A percentile compares a stretch with the other conserved stretches of the same genome.
Conservation (phyloP, 2,888 invertebrate genomes). For the Machimus atricapillus region DNA sequence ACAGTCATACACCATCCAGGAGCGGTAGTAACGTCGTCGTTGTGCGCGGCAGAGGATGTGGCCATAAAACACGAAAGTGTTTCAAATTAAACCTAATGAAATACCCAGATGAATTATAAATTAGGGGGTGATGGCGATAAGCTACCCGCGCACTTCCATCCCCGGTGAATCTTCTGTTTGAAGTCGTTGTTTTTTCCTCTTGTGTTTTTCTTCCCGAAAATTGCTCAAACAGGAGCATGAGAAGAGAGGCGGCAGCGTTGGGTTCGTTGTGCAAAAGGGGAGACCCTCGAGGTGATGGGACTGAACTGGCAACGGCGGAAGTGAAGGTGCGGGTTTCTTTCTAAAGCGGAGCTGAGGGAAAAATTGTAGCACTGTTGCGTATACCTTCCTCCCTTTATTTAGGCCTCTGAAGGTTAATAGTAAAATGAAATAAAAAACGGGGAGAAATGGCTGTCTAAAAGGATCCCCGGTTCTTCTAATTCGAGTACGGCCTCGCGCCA, state of each 20-base stretch:
- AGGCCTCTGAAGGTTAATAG: constrained; percentile 4
- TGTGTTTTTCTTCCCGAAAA: background rate
- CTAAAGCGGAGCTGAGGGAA: constrained; percentile 8
- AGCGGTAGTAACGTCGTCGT: background rate
- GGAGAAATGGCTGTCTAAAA: constrained; percentile 21
- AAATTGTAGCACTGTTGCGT: constrained; percentile 35
- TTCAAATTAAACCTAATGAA: constrained; percentile 53
- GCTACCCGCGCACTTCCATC: background rate
- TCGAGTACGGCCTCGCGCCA: constrained; percentile 6
- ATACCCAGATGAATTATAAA: constrained; percentile 54
- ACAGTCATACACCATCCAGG: background rate
- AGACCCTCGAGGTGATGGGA: background rate
- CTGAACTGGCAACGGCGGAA: background rate
- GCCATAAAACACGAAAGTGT: constrained; percentile 51
- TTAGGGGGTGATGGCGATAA: constrained; percentile 46
- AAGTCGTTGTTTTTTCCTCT: background rate
- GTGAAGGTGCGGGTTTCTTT: background rate
- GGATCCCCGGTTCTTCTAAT: constrained; percentile 28
- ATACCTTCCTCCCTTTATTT: background rate
- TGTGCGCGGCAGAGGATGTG: background rate
- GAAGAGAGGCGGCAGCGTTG: background rate
- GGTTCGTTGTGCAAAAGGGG: background rate
- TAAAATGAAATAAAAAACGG: constrained; percentile 13
- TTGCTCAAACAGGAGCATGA: background rate
- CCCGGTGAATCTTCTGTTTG: constrained; percentile 6